phyloP scores from a whole-genome alignment of 2,888 invertebrate genomes.

The Aquatica leii region DNA sequence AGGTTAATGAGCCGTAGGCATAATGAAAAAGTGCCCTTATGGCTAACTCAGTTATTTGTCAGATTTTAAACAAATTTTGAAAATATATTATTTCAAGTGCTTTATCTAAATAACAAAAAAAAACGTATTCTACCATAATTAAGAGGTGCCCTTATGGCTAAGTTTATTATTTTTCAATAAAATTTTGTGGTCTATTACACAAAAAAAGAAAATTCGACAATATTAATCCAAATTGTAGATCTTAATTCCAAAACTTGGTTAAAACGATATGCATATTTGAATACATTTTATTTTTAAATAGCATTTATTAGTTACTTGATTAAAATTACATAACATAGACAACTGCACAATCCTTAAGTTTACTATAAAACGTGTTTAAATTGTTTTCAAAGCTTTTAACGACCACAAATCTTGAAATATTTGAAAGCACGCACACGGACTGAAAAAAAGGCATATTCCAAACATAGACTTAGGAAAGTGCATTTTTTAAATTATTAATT shows the following conservation, averaged over 20 bases:
- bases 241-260: not conserved
- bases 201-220: constrained; percentile 2
- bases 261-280: not conserved
- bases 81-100: too few relatives aligned
- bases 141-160: not conserved
- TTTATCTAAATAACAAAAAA: too few relatives aligned
- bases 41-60: not conserved
- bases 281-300: not conserved
- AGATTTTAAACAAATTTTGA: constrained; percentile 2
- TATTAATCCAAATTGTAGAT: constrained; percentile 1
- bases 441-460: not conserved
- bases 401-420: constrained; percentile 1
- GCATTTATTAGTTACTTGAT: not conserved
- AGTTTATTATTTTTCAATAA: constrained; percentile 1
- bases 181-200: constrained; percentile 4
- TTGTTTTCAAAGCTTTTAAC: constrained; percentile 2
- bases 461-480: not conserved
- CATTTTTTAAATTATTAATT: not conserved
- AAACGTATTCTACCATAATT: not conserved
- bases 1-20: not conserved
- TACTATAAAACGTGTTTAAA: not conserved
- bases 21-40: not conserved
- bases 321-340: constrained; percentile 1
- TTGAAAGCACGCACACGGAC: not conserved
- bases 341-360: constrained; percentile 1